Conservation (phyloP, 2,797 vertebrate genomes). For the Lagorchestes hirsutus region DNA sequence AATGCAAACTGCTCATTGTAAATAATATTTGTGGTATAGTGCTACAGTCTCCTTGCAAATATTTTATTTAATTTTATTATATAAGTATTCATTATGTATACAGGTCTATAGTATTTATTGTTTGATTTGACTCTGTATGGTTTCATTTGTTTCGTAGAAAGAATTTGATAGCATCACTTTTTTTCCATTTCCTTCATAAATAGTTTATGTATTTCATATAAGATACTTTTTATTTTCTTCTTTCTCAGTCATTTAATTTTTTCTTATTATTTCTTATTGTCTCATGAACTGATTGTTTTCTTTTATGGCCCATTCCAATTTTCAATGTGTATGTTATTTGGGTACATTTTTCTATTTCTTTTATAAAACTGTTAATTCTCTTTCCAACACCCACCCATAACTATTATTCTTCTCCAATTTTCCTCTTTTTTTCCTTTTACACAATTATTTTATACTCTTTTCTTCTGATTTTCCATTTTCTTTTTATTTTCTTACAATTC, state of each 20-base stretch:
- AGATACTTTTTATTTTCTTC: neutral
- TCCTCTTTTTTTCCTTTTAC: neutral
- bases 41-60: too few species aligned
- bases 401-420: neutral
- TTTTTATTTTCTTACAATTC: neutral
- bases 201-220: neutral
- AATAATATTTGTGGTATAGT: too few species aligned
- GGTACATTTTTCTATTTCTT: neutral
- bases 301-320: neutral
- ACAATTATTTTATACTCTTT: neutral
- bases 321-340: neutral
- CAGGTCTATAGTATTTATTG: too few species aligned
- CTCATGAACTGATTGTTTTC: neutral
- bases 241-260: neutral
- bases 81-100: too few species aligned
- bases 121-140: too few species aligned
- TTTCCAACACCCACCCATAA: neutral
- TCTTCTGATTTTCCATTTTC: neutral
- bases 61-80: too few species aligned
- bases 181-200: too few species aligned
- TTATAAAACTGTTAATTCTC: neutral
- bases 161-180: too few species aligned
- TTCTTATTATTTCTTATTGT: neutral
- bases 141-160: too few species aligned
- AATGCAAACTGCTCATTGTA: too few species aligned